Evolutionary conservation across 1,140 invertebrate species (phyloP).

Genomic region (Hylaeus anthracinus): DNA sequence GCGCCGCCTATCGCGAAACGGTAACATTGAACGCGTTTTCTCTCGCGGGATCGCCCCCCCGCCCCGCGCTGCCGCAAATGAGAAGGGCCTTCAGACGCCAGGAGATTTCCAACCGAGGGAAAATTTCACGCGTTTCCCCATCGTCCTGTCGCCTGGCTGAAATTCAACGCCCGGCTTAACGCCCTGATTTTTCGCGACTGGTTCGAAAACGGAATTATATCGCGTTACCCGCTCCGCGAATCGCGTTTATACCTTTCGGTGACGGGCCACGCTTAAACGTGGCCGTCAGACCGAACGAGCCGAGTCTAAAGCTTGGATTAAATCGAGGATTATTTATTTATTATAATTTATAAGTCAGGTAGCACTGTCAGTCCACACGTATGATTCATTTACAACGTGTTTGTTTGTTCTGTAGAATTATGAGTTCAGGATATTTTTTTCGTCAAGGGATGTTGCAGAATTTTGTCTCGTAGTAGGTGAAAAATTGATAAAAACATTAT

Average conservation of each 20-base stretch:
- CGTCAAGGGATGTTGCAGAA: no score
- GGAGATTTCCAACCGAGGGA: constrained; percentile 4
- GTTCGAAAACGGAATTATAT: neutral
- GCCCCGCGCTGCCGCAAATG: constrained; percentile 1
- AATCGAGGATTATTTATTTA: no score
- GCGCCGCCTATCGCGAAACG: neutral
- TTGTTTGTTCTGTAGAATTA: no score
- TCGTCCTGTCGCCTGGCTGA: no score
- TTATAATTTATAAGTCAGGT: no score
- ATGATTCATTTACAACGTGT: no score
- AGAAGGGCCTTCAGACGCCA: constrained; percentile 1
- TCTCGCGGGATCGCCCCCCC: neutral
- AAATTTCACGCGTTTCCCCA: neutral
- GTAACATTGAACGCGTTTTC: constrained; percentile 16
- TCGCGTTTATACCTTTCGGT: neutral
- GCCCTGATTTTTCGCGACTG: neutral
- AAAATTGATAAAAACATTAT: no score
- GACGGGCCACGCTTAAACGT: neutral
- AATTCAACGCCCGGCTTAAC: neutral
- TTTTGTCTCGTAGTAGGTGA: no score
- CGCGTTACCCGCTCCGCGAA: neutral
- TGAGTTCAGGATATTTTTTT: no score
- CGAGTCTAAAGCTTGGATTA: no score
- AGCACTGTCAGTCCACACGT: no score
- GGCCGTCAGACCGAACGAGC: neutral